A percentile compares a stretch with the other conserved stretches of the same genome.
phyloP scores from a whole-genome alignment of 92 coral and sea anemone species.

The Muricea muricata region DNA sequence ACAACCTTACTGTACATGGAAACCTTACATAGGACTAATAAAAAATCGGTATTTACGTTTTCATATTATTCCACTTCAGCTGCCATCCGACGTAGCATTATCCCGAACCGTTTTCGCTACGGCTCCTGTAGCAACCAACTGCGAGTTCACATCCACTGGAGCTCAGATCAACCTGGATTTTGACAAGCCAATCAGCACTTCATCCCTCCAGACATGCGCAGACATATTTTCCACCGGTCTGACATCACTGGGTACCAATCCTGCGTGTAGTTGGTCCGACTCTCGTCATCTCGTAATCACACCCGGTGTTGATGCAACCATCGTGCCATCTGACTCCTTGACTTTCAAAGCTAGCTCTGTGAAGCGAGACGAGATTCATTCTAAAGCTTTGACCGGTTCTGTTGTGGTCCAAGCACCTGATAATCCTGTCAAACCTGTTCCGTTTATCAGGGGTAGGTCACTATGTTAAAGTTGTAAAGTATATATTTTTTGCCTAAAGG shows the following conservation, averaged over 20 bases:
- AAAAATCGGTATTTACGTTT: background rate
- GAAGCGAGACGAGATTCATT: constrained; percentile 26
- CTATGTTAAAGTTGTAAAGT: no score
- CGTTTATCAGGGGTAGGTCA: constrained; percentile 48
- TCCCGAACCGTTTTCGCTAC: constrained; percentile 35
- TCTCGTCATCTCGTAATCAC: constrained; percentile 23
- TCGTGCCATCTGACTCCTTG: constrained; percentile 23
- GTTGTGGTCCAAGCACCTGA: constrained; percentile 28
- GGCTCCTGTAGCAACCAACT: constrained; percentile 18
- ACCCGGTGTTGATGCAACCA: constrained; percentile 43
- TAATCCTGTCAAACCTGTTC: constrained; percentile 36
- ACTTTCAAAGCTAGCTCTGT: constrained; percentile 20
- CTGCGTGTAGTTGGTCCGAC: constrained; percentile 50
- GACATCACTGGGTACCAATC: constrained; percentile 32
- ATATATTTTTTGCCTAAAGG: no score
- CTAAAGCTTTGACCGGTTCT: constrained; percentile 40
- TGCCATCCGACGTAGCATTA: background rate
- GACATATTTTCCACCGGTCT: constrained; percentile 33
- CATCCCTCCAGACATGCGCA: constrained; percentile 16
- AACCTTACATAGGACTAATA: no score
- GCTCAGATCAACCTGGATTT: constrained; percentile 44
- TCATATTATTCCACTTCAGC: background rate
- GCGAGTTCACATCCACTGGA: constrained; percentile 39
- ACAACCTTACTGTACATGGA: no score
- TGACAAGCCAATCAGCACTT: constrained; percentile 31